Percentiles rank a stretch among this genome's conserved stretches.
phyloP scores from a whole-genome alignment of 2,113 vertebrate species.

The Merops nubicus region DNA sequence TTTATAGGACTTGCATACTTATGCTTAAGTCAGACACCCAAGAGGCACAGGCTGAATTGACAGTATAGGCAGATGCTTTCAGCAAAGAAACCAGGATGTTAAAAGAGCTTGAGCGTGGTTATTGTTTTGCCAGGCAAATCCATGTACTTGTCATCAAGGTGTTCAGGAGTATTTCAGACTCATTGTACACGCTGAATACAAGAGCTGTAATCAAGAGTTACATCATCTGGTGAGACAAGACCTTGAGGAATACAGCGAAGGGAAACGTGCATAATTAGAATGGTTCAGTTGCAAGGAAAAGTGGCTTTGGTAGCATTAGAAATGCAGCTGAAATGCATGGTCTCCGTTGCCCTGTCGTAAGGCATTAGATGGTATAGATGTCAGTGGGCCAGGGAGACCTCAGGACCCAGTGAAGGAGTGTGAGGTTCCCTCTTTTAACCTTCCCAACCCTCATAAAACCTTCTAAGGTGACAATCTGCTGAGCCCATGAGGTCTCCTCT shows the following conservation, averaged over 20 bases:
- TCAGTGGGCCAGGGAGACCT: not conserved
- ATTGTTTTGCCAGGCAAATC: conserved; percentile 70
- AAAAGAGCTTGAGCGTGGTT: conserved; percentile 43
- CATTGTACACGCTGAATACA: conserved; percentile 58
- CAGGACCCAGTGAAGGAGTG: not conserved
- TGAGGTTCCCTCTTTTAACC: not conserved
- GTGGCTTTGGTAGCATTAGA: conserved; percentile 28
- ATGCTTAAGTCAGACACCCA: conserved; percentile 37
- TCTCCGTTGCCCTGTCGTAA: conserved; percentile 43
- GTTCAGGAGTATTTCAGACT: conserved; percentile 52
- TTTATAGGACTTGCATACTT: conserved; percentile 37
- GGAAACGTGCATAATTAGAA: conserved; percentile 70
- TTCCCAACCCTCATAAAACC: not conserved
- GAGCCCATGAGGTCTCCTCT: not conserved
- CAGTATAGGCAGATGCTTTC: conserved; percentile 61
- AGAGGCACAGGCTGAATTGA: conserved; percentile 45
- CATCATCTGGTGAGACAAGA: conserved; percentile 66
- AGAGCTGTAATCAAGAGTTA: conserved; percentile 71
- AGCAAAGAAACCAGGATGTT: conserved; percentile 31
- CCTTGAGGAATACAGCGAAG: conserved; percentile 66
- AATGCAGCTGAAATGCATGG: conserved; percentile 29
- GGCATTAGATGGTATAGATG: conserved; percentile 30
- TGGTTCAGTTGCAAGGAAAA: conserved; percentile 45
- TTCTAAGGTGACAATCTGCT: not conserved
- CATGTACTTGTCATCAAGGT: conserved; percentile 73